Evolutionary conservation across 1,140 invertebrate genomes (phyloP).

Genomic region (Zaprionus camerounensis): DNA sequence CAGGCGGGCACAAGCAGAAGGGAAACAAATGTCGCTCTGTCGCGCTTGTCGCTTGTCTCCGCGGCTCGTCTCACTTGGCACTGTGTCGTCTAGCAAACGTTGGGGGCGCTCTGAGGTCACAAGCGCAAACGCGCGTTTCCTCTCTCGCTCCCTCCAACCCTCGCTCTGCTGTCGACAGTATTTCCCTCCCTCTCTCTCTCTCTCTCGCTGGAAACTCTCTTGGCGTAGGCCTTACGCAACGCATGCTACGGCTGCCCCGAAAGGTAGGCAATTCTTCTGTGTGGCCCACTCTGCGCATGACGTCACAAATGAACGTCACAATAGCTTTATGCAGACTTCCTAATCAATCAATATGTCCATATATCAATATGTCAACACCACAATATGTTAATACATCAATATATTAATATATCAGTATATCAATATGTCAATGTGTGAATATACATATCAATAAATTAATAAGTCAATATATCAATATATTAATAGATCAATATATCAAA

Average conservation of each 20-base stretch:
- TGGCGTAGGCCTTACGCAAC: constrained; percentile 18
- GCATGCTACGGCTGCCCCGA: background rate
- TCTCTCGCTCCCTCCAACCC: background rate
- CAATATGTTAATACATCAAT: too few relatives aligned
- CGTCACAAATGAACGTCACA: constrained; percentile 23
- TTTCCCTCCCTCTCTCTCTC: background rate
- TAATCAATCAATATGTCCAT: too few relatives aligned
- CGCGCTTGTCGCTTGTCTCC: background rate
- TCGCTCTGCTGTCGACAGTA: background rate
- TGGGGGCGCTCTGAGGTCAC: background rate
- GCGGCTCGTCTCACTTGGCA: constrained; percentile 4
- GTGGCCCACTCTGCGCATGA: background rate
- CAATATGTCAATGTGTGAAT: too few relatives aligned
- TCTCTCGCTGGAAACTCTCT: background rate
- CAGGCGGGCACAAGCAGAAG: background rate
- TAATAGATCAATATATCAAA: too few relatives aligned
- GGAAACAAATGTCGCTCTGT: constrained; percentile 8
- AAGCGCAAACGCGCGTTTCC: constrained; percentile 21
- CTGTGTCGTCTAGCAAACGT: constrained; percentile 4
- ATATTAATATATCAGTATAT: too few relatives aligned
- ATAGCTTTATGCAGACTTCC: background rate
- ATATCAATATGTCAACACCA: too few relatives aligned
- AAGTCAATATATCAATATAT: too few relatives aligned
- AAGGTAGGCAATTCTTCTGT: constrained; percentile 21
- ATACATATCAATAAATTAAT: too few relatives aligned